Evolutionary conservation across 1,140 invertebrate species (phyloP), one percentile per base, ranked within the genome.

Genomic region (Cryptotermes secundus): DNA sequence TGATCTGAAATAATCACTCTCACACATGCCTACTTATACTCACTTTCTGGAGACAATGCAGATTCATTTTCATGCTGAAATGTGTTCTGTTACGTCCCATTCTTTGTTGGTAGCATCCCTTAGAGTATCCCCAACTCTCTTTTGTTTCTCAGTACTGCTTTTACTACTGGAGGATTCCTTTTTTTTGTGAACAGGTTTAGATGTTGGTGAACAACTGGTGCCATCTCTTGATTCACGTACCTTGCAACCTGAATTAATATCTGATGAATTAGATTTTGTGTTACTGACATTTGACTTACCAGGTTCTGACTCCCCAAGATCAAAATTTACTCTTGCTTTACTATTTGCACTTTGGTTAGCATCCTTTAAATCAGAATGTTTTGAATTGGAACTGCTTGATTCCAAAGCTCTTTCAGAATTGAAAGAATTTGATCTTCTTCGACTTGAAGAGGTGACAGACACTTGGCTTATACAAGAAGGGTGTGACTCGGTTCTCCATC

Each of bases 261-360:
- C 81, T 72, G 59, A 16, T n/a, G 59, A 72, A 82, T n/a, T 53
- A 45, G 36, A 34, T 45, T 38, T 45, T 26, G 38, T 16, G 34
- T 34, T 42, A 19, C 45, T 53, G 14, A 31, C 38, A 45, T 82
- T 82, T 45, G 36, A 34, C 1, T 6, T 31, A 31, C 42, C 19
- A 34, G n/a, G n/a, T 31, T 82, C 45, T 45, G n/a, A 72, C 26
- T 80, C 72, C 0, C 83, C 79, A 35, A 83, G 49, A 83, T 83
- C 83, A 83, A 83, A 83, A 79, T 83, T 83, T 16, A 83, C 83
- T 34, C 83, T 83, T 6, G 38, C 34, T 42, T 59, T 59, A 72
- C 53, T 81, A 45, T 34, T 82, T 49, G 81, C 10, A 82, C 81
- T 45, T 82, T 82, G 81, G 45, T 45, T 82, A 45, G 36, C 42